Percentiles rank a stretch among this genome's conserved stretches.
Conservation (phyloP, 2,888 invertebrate species). For the Aphodius sticticus region DNA sequence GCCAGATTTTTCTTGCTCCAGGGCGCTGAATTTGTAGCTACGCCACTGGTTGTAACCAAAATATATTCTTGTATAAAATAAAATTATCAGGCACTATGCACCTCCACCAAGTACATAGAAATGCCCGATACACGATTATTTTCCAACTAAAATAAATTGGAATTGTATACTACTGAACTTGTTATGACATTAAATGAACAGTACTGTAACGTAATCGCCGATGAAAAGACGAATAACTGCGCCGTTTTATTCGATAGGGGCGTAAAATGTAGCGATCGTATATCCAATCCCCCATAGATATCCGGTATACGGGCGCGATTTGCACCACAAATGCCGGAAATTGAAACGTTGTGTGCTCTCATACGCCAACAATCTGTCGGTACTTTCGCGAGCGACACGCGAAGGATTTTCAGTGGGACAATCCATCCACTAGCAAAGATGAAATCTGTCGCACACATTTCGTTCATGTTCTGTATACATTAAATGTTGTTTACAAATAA, state of each 20-base stretch:
- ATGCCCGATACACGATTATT: too few species aligned
- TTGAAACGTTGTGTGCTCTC: conserved; percentile 4
- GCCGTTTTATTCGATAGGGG: not conserved
- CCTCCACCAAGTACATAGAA: too few species aligned
- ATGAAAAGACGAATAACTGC: not conserved
- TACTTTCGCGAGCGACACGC: not conserved
- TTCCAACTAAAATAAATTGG: too few species aligned
- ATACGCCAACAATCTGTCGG: not conserved
- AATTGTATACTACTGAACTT: not conserved
- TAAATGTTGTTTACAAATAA: too few species aligned
- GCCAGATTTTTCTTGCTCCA: too few species aligned
- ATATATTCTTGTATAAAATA: too few species aligned
- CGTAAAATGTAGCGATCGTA: not conserved
- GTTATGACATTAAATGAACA: not conserved
- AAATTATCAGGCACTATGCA: too few species aligned
- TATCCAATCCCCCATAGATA: not conserved
- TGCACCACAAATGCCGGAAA: not conserved
- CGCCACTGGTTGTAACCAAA: too few species aligned
- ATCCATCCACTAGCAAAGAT: too few species aligned
- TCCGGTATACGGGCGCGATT: not conserved
- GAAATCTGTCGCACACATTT: too few species aligned
- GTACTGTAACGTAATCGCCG: not conserved
- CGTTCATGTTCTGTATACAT: too few species aligned
- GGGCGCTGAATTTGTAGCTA: too few species aligned
- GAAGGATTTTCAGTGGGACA: not conserved